A percentile compares a stretch with the other conserved stretches of the same genome.
phyloP scores from a whole-genome alignment of 2,888 invertebrate species.

The Scaptomyza parva region DNA sequence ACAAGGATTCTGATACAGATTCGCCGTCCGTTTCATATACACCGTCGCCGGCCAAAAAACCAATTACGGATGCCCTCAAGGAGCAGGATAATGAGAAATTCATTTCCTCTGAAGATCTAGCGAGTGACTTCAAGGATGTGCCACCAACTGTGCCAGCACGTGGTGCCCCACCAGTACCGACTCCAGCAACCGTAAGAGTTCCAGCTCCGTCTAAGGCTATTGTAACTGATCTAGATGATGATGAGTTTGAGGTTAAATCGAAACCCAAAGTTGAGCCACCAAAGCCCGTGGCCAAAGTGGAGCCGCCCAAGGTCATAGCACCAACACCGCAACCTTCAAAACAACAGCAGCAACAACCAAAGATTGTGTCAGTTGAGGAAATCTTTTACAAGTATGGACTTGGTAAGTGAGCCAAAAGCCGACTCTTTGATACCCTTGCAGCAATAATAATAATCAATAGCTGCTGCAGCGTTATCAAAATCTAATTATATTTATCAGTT shows the following conservation, averaged over 20 bases:
- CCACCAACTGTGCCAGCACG: slow-evolving; percentile 34
- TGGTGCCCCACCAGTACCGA: slow-evolving; percentile 13
- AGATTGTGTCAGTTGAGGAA: slow-evolving; percentile 86
- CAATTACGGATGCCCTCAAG: slow-evolving; percentile 80
- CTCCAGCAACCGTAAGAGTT: slow-evolving; percentile 13
- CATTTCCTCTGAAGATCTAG: slow-evolving; percentile 84
- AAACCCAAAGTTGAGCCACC: slow-evolving; percentile 46
- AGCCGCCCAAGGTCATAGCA: slow-evolving; percentile 52
- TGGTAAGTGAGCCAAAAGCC: slow-evolving; percentile 86
- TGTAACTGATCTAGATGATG: slow-evolving; percentile 80
- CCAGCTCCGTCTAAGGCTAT: slow-evolving; percentile 25
- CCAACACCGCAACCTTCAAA: slow-evolving; percentile 8
- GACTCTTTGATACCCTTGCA: slow-evolving; percentile 28
- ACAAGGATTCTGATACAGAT: slow-evolving; percentile 82
- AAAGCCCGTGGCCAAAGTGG: slow-evolving; percentile 58
- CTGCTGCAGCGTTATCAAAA: slow-evolving; percentile 34
- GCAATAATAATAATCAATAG: background rate
- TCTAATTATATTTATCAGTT: slow-evolving; percentile 34
- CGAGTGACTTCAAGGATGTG: slow-evolving; percentile 83
- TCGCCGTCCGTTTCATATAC: slow-evolving; percentile 83
- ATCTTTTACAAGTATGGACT: slow-evolving; percentile 89
- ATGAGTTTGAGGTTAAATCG: slow-evolving; percentile 65
- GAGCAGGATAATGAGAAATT: slow-evolving; percentile 85
- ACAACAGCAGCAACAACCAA: slow-evolving; percentile 66
- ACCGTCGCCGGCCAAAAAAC: slow-evolving; percentile 83